Base-by-base conservation (phyloP, 2,797 vertebrate species). In the Discoglossus pictus region DNA sequence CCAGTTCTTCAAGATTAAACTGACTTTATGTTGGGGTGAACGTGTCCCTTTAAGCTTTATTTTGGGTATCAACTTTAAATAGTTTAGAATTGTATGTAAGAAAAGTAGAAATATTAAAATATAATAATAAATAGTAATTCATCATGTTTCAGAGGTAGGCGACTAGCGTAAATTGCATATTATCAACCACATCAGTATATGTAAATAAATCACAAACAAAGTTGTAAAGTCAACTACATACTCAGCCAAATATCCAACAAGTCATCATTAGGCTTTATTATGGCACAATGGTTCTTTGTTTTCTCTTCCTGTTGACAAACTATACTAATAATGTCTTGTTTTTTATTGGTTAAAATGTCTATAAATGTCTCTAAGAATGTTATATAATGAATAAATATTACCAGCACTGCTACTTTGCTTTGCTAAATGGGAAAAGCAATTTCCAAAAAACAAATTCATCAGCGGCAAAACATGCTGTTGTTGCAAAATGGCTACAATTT, bases 361-460 rank as follows among this genome's bases (percentile, higher is more conserved):
- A 27, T 31, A 3, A 50, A 15, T n/a, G 20, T 50, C 4, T 12
- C 36, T 42, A 27, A 27, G 38, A 20, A 58, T n/a, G 18, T 2
- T 8, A 27, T 20, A 8, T 55, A 25, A 42, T 58, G 21, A 58
- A 43, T 42, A 25, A 7, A 27, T n/a, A 25, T 12, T n/a, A 8
- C 13, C 2, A 27, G 38, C 2, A 15, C 4, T 42, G 7, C n/a
- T 24, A 25, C 35, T 25, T 58, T 58, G 2, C 11, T 38, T 25
- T 25, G 12, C 34, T 8, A 21, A 21, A 40, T 8, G 8, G 13
- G 6, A 18, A 11, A 15, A 13, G 18, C 20, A 15, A 39, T 15
- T 56, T 56, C 15, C 11, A 13, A 38, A n/a, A 56, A 39, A 40
- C 36, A 40, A 56, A 56, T 56, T 24, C 18, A n/a, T 40, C 1